phyloP scores from a whole-genome alignment of 2,888 invertebrate species.

The Dolomedes plantarius region DNA sequence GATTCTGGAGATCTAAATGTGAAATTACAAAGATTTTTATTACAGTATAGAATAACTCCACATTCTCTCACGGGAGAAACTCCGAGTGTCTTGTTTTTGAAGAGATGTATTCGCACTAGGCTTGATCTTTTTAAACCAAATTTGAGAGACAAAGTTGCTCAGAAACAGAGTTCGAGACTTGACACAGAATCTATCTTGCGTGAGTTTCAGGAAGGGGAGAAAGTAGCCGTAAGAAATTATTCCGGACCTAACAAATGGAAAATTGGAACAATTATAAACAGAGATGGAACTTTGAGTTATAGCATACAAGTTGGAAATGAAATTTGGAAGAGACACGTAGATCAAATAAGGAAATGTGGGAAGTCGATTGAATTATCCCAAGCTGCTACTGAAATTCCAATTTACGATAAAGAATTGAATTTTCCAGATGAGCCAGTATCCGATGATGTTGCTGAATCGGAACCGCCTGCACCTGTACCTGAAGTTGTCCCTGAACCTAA shows the following conservation, averaged over 20 bases:
- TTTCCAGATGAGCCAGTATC: conserved; percentile 37
- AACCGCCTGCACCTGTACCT: conserved; percentile 37
- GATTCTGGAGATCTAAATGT: conserved; percentile 53
- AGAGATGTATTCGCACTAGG: conserved; percentile 41
- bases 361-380: conserved; percentile 36
- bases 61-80: conserved; percentile 46
- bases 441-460: conserved; percentile 34
- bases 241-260: conserved; percentile 19
- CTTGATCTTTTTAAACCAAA: conserved; percentile 44
- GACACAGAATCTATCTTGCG: conserved; percentile 49
- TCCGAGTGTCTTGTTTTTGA: conserved; percentile 51
- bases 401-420: conserved; percentile 37
- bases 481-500: conserved; percentile 29
- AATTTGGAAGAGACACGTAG: conserved; percentile 37
- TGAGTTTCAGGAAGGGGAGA: conserved; percentile 50
- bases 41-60: conserved; percentile 52
- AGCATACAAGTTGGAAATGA: conserved; percentile 34
- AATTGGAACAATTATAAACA: conserved; percentile 8
- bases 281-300: conserved; percentile 17
- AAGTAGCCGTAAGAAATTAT: conserved; percentile 49
- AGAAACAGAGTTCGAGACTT: conserved; percentile 45
- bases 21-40: conserved; percentile 52
- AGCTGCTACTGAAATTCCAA: conserved; percentile 32
- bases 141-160: conserved; percentile 32
- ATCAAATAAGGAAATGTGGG: conserved; percentile 37